phyloP scores from a whole-genome alignment of 2,797 vertebrate genomes.

The Hydrolagus colliei region DNA sequence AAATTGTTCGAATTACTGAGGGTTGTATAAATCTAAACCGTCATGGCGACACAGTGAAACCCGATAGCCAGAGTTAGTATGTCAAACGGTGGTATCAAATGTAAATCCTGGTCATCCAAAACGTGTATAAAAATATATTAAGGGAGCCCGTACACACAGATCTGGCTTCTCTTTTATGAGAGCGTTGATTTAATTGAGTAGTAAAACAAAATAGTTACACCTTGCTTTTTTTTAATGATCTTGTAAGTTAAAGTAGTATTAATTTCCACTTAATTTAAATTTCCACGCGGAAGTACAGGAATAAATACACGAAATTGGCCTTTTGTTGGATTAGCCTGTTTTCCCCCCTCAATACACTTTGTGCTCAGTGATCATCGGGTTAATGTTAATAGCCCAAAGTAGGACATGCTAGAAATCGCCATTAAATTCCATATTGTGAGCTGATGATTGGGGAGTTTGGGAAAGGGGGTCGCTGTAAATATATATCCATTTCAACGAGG shows the following conservation, averaged over 20 bases:
- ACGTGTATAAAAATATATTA: not conserved
- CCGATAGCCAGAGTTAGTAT: too few relatives aligned
- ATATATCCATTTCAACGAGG: not conserved
- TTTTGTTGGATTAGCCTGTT: too few relatives aligned
- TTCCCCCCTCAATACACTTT: not conserved
- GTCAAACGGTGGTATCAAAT: not conserved
- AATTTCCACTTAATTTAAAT: too few relatives aligned
- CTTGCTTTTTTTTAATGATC: too few relatives aligned
- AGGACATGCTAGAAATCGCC: too few relatives aligned
- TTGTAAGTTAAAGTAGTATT: too few relatives aligned
- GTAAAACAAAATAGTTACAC: not conserved
- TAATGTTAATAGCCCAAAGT: too few relatives aligned
- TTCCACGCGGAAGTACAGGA: too few relatives aligned
- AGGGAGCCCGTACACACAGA: not conserved
- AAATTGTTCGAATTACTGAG: slow-evolving; percentile 14
- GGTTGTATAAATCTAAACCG: not conserved
- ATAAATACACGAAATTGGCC: too few relatives aligned
- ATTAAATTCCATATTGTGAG: too few relatives aligned
- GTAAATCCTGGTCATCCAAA: not conserved
- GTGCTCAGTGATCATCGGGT: too few relatives aligned
- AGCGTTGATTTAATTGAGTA: not conserved
- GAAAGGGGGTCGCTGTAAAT: not conserved
- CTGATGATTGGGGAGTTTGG: too few relatives aligned
- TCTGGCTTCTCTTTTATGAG: not conserved
- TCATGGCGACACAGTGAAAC: not conserved